phyloP scores from a whole-genome alignment of 2,797 vertebrate species.

The Anisognathus igniventris region DNA sequence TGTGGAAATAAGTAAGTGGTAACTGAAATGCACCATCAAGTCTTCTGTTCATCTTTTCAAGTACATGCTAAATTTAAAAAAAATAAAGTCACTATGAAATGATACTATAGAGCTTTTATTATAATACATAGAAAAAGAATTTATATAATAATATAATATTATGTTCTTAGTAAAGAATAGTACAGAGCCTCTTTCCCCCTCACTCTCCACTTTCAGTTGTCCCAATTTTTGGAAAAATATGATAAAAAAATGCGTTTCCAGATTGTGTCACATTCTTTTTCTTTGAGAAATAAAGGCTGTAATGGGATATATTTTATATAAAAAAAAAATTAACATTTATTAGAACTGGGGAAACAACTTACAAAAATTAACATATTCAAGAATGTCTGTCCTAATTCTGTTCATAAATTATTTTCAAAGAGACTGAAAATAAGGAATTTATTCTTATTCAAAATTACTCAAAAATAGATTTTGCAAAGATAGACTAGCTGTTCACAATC shows the following conservation, averaged over 20 bases:
- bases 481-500: not conserved
- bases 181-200: not conserved
- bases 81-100: not conserved
- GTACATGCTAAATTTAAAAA: not conserved
- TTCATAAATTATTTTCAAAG: conserved; percentile 34
- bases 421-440: not conserved
- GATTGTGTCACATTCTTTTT: not conserved
- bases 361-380: not conserved
- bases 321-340: not conserved
- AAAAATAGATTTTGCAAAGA: not conserved
- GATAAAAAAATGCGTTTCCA: not conserved
- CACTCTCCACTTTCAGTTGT: not conserved
- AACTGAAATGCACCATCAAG: not conserved
- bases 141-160: not conserved
- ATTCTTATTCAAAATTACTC: not conserved
- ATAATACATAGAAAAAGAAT: not conserved
- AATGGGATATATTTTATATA: not conserved
- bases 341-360: not conserved
- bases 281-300: not conserved
- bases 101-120: not conserved
- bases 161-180: not conserved
- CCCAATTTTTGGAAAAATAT: not conserved
- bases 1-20: not conserved
- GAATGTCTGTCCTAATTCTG: not conserved
- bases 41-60: not conserved